Evolutionary conservation across 2,113 vertebrate genomes (phyloP), one percentile per base, ranked within the genome.

Genomic region (Coracopsis vasa): DNA sequence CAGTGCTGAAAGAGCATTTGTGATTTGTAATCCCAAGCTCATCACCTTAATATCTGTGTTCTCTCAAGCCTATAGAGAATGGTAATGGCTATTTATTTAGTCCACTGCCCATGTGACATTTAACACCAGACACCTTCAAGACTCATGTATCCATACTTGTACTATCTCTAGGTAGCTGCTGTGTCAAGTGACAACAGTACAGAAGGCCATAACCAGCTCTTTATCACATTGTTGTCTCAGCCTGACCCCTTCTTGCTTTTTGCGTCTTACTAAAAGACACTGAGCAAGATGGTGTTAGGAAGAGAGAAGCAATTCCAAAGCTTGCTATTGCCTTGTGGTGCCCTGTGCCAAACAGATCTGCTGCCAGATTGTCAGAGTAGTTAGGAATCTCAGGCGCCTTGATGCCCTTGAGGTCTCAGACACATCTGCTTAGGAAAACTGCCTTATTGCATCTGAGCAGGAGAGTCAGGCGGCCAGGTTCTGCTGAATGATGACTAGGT

Each of bases 381-480:
- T 84, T 84, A 61, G 65, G 47, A 84, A 89, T 96, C 93, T 96
- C 86, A 89, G 94, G 90, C 11, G 27, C 77, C 95, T 91, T 89
- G 93, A 75, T 96, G 94, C 89, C 94, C 94, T 78, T 92, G 93
- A 86, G 91, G 91, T 95, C 93, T 87, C 78, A 79, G 77, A 73
- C 93, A 85, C 96, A 97, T 92, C 95, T 97, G 96, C 73, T 92
- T 89, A 92, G 91, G 80, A 95, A 95, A 94, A 79, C 47, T 92
- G 94, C 86, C 70, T 81, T 94, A 94, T 95, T 96, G 93, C 84
- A 69, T 95, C 80, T 51, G 86, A 95, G 92, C 29, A 0, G 35
- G 23, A 2, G 0, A 83, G 86, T 91, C 88, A 64, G 77, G 75
- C 23, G 0, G 70, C 61, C 0, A 0, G 5, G 0, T 79, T 94